phyloP scores from a whole-genome alignment of 2,797 vertebrate genomes.

The Vultur gryphus region DNA sequence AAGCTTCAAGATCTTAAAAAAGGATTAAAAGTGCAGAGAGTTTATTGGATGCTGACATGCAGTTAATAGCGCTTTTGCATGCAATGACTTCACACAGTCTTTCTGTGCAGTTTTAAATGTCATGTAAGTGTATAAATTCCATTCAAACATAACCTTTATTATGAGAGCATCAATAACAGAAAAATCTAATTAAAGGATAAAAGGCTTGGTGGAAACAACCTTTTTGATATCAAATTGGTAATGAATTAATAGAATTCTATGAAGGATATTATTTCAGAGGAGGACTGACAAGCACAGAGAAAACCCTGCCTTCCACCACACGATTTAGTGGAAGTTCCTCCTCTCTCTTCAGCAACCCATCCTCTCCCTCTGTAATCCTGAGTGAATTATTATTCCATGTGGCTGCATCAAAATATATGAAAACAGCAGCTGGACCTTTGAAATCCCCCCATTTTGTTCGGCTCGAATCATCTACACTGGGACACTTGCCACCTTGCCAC shows the following conservation, averaged over 20 bases:
- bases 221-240: conserved; percentile 16
- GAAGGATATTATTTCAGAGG: not conserved
- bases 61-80: conserved; percentile 24
- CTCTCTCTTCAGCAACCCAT: not conserved
- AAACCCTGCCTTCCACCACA: not conserved
- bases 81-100: not conserved
- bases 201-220: conserved; percentile 21
- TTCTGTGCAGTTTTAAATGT: conserved; percentile 27
- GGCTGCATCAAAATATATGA: not conserved
- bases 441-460: not conserved
- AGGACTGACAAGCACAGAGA: not conserved
- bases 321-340: not conserved
- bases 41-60: not conserved
- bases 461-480: not conserved
- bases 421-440: not conserved
- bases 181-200: conserved; percentile 51
- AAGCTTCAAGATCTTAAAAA: conserved; percentile 16
- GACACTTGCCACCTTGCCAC: not conserved
- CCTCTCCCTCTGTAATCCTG: not conserved
- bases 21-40: not conserved
- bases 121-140: conserved; percentile 22
- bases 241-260: conserved; percentile 13
- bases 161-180: conserved; percentile 46
- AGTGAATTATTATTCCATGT: not conserved
- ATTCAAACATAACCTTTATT: conserved; percentile 43